These are phyloP conservation scores for Thereva unica DNA, from an alignment of 2,888 invertebrate species.

Conservation along the genomic window DNA sequence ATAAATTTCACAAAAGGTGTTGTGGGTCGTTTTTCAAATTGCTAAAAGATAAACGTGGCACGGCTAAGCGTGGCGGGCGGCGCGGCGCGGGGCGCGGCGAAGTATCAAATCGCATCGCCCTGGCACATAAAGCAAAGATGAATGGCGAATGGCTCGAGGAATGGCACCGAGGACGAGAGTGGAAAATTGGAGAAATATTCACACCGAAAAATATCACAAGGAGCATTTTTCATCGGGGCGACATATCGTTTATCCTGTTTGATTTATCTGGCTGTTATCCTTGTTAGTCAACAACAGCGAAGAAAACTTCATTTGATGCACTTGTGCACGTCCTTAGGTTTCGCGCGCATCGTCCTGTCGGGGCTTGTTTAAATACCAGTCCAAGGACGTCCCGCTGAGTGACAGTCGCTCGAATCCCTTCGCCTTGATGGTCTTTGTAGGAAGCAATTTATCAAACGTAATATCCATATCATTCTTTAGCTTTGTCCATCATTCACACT, in stretches of 20 bases:
- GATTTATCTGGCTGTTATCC: slow-evolving; percentile 48
- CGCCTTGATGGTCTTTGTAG: slow-evolving; percentile 7
- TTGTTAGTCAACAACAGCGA: slow-evolving; percentile 17
- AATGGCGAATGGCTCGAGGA: slow-evolving; percentile 20
- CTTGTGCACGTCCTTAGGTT: not conserved
- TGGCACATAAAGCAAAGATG: slow-evolving; percentile 21
- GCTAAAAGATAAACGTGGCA: slow-evolving; percentile 27
- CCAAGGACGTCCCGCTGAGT: not conserved
- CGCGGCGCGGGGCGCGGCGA: slow-evolving; percentile 7
- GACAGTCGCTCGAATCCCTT: slow-evolving; percentile 3
- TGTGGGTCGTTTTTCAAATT: slow-evolving; percentile 32
- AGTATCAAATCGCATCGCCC: slow-evolving; percentile 23
- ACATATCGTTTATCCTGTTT: slow-evolving; percentile 53
- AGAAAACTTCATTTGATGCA: slow-evolving; percentile 27
- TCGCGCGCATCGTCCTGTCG: not conserved
- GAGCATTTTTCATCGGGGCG: slow-evolving; percentile 44
- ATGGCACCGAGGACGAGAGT: slow-evolving; percentile 11
- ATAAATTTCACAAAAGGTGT: slow-evolving; percentile 34
- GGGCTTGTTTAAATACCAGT: slow-evolving; percentile 7
- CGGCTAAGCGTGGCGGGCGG: slow-evolving; percentile 25
- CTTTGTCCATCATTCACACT: slow-evolving; percentile 18
- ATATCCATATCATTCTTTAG: slow-evolving; percentile 26
- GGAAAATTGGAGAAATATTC: slow-evolving; percentile 30
- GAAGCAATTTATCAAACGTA: slow-evolving; percentile 27
- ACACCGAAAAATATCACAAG: slow-evolving; percentile 44